phyloP scores from a whole-genome alignment of 2,113 vertebrate genomes.

The Cryptotis parvus region DNA sequence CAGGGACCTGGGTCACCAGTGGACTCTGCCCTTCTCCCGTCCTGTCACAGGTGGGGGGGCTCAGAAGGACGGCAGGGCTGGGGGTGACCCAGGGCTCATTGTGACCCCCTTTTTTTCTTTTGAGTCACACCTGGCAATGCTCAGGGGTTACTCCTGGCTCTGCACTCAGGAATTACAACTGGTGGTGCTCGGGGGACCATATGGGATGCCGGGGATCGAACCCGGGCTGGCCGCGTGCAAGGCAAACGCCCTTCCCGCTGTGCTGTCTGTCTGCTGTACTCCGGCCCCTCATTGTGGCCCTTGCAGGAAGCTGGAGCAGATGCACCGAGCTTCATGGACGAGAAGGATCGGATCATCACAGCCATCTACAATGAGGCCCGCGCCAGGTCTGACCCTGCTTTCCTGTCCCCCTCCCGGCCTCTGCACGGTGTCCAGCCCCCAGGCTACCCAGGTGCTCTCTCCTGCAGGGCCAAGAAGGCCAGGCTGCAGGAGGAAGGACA shows the following conservation, averaged over 20 bases:
- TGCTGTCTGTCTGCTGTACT: too few species aligned
- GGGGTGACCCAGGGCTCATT: background rate
- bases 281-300: background rate
- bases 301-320: slow-evolving; percentile 90
- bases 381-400: slow-evolving; percentile 87
- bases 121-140: too few species aligned
- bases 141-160: too few species aligned
- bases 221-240: too few species aligned
- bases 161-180: too few species aligned
- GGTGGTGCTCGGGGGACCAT: too few species aligned
- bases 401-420: background rate
- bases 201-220: too few species aligned
- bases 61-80: background rate
- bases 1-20: background rate
- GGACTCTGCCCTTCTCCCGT: background rate
- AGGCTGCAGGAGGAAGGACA: slow-evolving; percentile 57
- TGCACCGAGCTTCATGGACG: slow-evolving; percentile 92
- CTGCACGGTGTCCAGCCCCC: background rate
- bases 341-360: slow-evolving; percentile 90
- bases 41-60: background rate
- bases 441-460: background rate
- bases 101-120: too few species aligned
- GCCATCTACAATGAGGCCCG: slow-evolving; percentile 91
- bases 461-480: slow-evolving; percentile 73
- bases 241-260: too few species aligned